Evolutionary conservation across 2,797 vertebrate genomes (phyloP), one percentile per base, ranked within the genome.

Genomic region (Helarctos malayanus): DNA sequence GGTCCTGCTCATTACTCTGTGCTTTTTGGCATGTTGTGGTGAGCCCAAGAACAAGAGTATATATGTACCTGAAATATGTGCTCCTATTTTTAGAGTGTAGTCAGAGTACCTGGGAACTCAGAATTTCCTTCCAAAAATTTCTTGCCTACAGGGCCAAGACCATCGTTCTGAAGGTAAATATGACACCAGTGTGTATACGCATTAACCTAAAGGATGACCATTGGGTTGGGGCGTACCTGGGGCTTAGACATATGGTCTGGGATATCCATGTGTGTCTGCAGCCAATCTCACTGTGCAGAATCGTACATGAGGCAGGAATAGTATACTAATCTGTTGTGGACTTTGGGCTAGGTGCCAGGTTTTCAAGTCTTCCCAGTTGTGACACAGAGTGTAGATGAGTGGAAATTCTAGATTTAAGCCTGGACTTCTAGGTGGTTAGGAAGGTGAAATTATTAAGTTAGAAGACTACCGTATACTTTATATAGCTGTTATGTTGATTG

Each of bases 351-450:
- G 9, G 19, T 91, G 5, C 35, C 32, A 88, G 29, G 1, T 76
- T 54, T 84, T 10, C 35, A 79, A 89, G 56, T 38, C 65, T 56
- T 79, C 19, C 13, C 11, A 57, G 2, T 59, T 91, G 14, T 71
- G 3, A 73, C 29, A 35, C 14, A 84, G 8, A 91, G 52, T 10
- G 38, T 8, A 76, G 23, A 69, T 27, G 1, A 45, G 9, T 80
- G 56, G 86, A 71, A 82, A 78, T 54, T 63, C 14, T 76, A 82
- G 57, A 78, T 65, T 94, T 63, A 81, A 92, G 78, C 38, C 5
- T 56, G 23, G 32, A 7, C 23, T 76, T 89, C 3, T 7, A 56
- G 52, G 29, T 83, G 69, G 8, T 87, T 88, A 88, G 14, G 29
- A 69, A 65, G 29, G 68, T 59, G 54, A 83, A 79, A 75, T 71